Percentiles rank a stretch among this genome's conserved stretches.
phyloP scores from a whole-genome alignment of 2,797 vertebrate species.

The Myotis myotis region DNA sequence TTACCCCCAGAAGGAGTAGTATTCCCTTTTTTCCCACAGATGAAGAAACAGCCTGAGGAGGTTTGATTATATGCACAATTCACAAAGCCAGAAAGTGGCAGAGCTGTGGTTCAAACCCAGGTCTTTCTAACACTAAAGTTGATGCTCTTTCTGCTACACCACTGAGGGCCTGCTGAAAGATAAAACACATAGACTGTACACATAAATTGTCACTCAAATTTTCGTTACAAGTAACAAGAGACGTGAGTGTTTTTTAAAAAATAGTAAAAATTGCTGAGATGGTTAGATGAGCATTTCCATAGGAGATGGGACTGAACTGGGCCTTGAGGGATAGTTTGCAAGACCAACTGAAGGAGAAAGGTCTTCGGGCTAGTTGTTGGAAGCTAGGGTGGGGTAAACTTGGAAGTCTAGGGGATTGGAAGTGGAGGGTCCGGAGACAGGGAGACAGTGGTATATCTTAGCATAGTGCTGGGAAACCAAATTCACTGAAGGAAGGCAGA shows the following conservation, averaged over 20 bases:
- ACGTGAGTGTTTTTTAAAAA: neutral
- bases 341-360: neutral
- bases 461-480: neutral
- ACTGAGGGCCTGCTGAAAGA: neutral
- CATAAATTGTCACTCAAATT: neutral
- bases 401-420: neutral
- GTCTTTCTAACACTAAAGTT: conserved; percentile 19
- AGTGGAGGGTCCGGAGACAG: neutral
- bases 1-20: neutral
- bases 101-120: conserved; percentile 5
- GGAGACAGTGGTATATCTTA: neutral
- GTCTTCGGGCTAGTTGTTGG: neutral
- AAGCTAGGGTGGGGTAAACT: neutral
- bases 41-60: conserved; percentile 24
- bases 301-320: neutral
- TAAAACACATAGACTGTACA: neutral
- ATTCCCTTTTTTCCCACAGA: conserved; percentile 41
- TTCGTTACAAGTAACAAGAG: neutral
- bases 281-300: conserved; percentile 2
- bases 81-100: conserved; percentile 27
- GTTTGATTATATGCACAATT: neutral
- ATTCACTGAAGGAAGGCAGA: neutral
- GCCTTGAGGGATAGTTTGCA: neutral
- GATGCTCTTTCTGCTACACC: neutral
- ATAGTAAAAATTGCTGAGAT: neutral